Base-by-base conservation (phyloP, 2,888 invertebrate species). In the Eudasyphora cyanicolor region DNA sequence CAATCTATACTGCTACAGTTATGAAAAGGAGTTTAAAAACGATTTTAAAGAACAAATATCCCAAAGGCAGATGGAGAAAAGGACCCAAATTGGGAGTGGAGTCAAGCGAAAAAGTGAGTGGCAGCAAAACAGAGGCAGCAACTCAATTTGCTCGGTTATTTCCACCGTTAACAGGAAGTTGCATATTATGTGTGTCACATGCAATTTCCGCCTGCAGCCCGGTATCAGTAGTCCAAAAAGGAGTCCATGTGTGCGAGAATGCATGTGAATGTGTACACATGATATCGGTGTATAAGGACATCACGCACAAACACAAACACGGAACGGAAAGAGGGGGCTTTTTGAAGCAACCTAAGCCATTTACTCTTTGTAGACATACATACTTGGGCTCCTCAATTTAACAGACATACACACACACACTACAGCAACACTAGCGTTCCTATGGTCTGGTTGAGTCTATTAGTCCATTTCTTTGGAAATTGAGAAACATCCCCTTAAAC, bases 111-210 rank as follows among this genome's bases (percentile, higher is more conserved):
- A 38, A 38, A 38, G 19, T 62, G 51, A 24, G 67, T 67, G 67
- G 35, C 19, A 14, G 21, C 8, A 5, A 24, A n/a, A n/a, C n/a
- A n/a, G n/a, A n/a, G 60, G 67, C 69, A 79, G 73, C 69, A 76
- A 76, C 79, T 79, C 69, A 76, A 79, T 83, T 79, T 83, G 24
- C 42, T 69, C 29, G 76, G 76, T 74, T 79, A 74, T 60, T 79
- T 79, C 76, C 76, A 76, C 76, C 76, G 76, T 83, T 83, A 79
- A 79, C 82, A 82, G 82, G 82, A 82, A 79, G 82, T 79, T 76
- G 35, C 69, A 76, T 74, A 76, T 67, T 76, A 73, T 62, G 54
- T 77, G 67, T 74, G 51, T 79, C 57, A 45, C 32, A 76, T 70
- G 69, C 69, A 83, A 74, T 79, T 79, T 79, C 69, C 76, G 74